Evolutionary conservation across 1,140 invertebrate species (phyloP).

Genomic region (Pseudomyrmex cubaensis): DNA sequence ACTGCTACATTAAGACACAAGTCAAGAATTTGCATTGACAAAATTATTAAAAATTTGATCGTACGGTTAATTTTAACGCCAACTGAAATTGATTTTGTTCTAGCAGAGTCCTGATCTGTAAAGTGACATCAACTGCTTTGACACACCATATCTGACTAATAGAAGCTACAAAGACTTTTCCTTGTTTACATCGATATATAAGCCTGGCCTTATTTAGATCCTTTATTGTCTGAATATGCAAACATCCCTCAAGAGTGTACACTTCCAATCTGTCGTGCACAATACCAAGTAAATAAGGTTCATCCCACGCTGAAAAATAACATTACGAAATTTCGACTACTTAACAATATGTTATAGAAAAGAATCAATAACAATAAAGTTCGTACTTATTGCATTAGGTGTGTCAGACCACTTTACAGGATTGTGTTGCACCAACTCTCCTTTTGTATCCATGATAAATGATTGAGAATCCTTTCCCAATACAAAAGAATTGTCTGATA

Average conservation of each 20-base stretch:
- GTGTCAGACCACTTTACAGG: slow-evolving; percentile 94
- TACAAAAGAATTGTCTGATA: slow-evolving; percentile 91
- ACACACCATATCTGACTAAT: slow-evolving; percentile 95
- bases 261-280: slow-evolving; percentile 93
- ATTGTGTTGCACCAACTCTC: slow-evolving; percentile 89
- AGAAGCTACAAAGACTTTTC: slow-evolving; percentile 94
- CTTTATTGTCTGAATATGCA: slow-evolving; percentile 85
- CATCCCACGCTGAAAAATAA: slow-evolving; percentile 92
- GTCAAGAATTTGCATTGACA: slow-evolving; percentile 24
- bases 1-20: not conserved
- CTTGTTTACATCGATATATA: slow-evolving; percentile 90
- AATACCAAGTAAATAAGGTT: slow-evolving; percentile 95
- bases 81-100: slow-evolving; percentile 97
- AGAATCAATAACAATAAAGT: slow-evolving; percentile 72
- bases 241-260: slow-evolving; percentile 90
- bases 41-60: slow-evolving; percentile 73
- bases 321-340: slow-evolving; percentile 7
- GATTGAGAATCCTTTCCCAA: slow-evolving; percentile 94
- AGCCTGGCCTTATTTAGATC: slow-evolving; percentile 89
- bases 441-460: slow-evolving; percentile 91
- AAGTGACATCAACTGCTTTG: slow-evolving; percentile 90
- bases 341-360: not conserved
- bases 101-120: slow-evolving; percentile 93
- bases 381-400: slow-evolving; percentile 89
- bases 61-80: slow-evolving; percentile 96